These are phyloP conservation scores for Odontomyia ornata DNA, from an alignment of 2,888 invertebrate species.

Conservation along the genomic window DNA sequence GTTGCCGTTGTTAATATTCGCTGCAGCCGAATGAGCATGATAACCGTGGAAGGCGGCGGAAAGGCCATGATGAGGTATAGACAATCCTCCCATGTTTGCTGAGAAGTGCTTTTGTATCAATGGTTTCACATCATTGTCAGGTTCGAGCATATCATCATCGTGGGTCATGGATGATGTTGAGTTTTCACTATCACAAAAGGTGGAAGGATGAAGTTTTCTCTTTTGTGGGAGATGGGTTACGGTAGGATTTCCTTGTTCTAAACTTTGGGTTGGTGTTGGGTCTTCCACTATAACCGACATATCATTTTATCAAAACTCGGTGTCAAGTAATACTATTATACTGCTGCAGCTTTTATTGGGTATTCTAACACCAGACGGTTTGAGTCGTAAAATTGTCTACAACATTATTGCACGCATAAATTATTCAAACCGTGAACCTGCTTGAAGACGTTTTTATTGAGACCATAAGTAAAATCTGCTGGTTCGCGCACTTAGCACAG, in stretches of 20 bases:
- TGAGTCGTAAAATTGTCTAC: no score
- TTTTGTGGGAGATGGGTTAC: neutral
- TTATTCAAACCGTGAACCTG: no score
- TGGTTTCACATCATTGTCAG: constrained; percentile 52
- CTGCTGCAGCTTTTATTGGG: neutral
- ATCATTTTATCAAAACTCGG: constrained; percentile 43
- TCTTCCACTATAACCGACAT: constrained; percentile 40
- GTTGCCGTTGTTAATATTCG: constrained; percentile 49
- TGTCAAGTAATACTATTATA: neutral
- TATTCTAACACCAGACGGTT: no score
- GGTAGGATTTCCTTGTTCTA: constrained; percentile 18
- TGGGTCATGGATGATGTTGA: constrained; percentile 49
- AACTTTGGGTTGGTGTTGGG: neutral
- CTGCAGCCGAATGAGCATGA: constrained; percentile 52
- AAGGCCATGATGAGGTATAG: constrained; percentile 51
- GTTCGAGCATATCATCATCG: constrained; percentile 48
- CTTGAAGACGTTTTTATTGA: no score
- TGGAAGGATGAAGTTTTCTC: neutral
- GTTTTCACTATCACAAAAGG: constrained; percentile 45
- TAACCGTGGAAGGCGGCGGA: constrained; percentile 52
- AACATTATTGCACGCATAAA: no score
- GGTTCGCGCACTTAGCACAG: no score
- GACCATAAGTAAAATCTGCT: no score
- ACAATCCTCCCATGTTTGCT: constrained; percentile 50
- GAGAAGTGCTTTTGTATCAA: constrained; percentile 48